Percentiles rank a stretch among this genome's conserved stretches.
phyloP scores from a whole-genome alignment of 2,797 vertebrate species.

The Antennarius maculatus region DNA sequence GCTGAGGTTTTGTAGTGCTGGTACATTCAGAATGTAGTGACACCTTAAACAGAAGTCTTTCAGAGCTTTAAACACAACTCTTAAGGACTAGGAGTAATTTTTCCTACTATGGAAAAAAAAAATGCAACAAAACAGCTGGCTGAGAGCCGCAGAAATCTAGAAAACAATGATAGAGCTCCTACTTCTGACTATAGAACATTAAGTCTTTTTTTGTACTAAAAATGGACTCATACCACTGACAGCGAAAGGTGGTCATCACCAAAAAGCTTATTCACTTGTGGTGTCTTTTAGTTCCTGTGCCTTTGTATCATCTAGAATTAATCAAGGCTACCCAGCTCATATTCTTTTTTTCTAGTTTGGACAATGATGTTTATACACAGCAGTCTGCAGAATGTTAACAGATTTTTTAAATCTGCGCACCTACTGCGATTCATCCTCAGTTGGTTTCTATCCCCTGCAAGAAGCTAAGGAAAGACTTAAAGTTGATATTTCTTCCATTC shows the following conservation, averaged over 20 bases:
- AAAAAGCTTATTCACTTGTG: not conserved
- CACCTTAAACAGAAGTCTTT: conserved; percentile 37
- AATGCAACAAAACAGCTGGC: conserved; percentile 3
- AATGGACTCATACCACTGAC: conserved; percentile 3
- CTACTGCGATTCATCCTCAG: no score
- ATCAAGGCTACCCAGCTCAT: no score
- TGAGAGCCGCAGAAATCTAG: conserved; percentile 18
- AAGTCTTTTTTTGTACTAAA: not conserved
- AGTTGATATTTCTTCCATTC: no score
- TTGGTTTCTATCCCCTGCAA: no score
- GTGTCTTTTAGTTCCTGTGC: not conserved
- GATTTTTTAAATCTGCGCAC: no score
- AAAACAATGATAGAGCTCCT: not conserved
- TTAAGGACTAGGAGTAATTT: conserved; percentile 18
- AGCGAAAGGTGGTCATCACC: conserved; percentile 5
- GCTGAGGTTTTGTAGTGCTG: conserved; percentile 26
- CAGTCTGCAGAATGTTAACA: no score
- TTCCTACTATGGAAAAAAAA: conserved; percentile 17
- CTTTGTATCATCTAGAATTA: no score
- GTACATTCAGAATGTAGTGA: conserved; percentile 31
- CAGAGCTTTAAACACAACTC: conserved; percentile 31
- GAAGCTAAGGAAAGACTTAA: no score
- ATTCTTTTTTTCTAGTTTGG: no score
- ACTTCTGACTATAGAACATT: no score
- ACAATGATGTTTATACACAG: no score